Evolutionary conservation across 1,140 invertebrate genomes (phyloP).

Genomic region (Triops longicaudatus): DNA sequence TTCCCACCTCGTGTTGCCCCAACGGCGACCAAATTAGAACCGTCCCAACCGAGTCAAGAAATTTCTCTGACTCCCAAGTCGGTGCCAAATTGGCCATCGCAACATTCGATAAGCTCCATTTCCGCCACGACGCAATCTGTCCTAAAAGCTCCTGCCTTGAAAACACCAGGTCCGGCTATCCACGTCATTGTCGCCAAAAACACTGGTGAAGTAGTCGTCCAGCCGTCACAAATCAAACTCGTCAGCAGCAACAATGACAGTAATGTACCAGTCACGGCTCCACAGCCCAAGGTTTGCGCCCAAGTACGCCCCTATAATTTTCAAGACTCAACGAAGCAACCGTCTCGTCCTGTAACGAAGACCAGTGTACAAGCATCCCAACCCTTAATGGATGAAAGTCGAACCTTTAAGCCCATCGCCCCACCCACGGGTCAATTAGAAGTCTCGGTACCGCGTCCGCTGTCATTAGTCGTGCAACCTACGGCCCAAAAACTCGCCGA

Average conservation of each 20-base stretch:
- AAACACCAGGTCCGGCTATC: background rate
- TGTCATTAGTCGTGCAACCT: background rate
- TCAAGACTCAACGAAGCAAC: background rate
- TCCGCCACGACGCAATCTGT: background rate
- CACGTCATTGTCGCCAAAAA: background rate
- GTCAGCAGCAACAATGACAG: background rate
- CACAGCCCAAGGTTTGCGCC: background rate
- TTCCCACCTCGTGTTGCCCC: background rate
- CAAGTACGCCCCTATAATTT: background rate
- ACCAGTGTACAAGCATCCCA: background rate
- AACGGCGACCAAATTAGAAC: background rate
- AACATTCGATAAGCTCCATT: background rate
- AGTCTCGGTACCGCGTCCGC: background rate
- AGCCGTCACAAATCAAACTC: background rate
- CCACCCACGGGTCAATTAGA: background rate
- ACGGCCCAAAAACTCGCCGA: background rate
- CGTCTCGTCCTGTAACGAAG: background rate
- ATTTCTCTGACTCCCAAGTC: background rate
- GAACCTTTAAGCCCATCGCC: background rate
- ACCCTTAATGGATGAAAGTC: background rate
- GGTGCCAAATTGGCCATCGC: background rate
- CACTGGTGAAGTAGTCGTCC: background rate
- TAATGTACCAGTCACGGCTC: background rate
- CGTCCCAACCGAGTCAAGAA: background rate
- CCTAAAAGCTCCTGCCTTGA: background rate